Percentiles rank a stretch among this genome's conserved stretches.
Conservation (phyloP, 2,797 vertebrate species). For the Enoplosus armatus region DNA sequence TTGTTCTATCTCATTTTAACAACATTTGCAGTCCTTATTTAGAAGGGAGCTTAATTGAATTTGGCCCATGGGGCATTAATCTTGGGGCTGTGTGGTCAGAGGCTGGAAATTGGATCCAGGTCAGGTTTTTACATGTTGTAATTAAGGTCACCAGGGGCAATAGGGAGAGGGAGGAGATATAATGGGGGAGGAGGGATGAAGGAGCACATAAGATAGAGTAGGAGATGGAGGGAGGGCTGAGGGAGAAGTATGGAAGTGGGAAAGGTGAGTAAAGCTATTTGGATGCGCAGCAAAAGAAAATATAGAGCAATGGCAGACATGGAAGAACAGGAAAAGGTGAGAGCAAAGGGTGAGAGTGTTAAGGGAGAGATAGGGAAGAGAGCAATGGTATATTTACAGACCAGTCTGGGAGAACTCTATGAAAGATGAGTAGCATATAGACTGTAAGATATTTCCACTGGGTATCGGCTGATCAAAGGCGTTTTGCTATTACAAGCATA, state of each 20-base stretch:
- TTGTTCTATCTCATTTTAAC: constrained; percentile 30
- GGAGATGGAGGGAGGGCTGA: background rate
- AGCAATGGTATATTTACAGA: constrained; percentile 1
- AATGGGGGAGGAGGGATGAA: background rate
- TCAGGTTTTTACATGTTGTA: constrained; percentile 81
- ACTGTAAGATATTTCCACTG: constrained; percentile 25
- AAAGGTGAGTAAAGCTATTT: background rate
- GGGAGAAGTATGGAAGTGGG: background rate
- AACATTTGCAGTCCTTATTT: constrained; percentile 57
- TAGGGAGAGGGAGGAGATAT: constrained; percentile 23
- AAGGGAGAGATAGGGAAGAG: background rate
- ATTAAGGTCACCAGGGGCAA: constrained; percentile 75
- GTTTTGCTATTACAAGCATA: constrained; percentile 28
- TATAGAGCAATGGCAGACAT: background rate
- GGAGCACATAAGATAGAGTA: background rate
- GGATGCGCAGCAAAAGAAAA: constrained; percentile 1
- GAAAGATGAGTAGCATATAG: constrained; percentile 12
- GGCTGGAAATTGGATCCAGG: constrained; percentile 77
- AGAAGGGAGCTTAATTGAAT: constrained; percentile 74
- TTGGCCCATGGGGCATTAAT: constrained; percentile 72
- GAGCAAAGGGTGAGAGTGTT: background rate
- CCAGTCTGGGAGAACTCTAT: background rate
- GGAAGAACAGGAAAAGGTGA: background rate
- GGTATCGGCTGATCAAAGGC: constrained; percentile 25
- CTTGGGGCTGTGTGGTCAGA: constrained; percentile 61